These are phyloP conservation scores for Lacerta agilis DNA, from an alignment of 2,797 vertebrate genomes.

Conservation along the genomic window DNA sequence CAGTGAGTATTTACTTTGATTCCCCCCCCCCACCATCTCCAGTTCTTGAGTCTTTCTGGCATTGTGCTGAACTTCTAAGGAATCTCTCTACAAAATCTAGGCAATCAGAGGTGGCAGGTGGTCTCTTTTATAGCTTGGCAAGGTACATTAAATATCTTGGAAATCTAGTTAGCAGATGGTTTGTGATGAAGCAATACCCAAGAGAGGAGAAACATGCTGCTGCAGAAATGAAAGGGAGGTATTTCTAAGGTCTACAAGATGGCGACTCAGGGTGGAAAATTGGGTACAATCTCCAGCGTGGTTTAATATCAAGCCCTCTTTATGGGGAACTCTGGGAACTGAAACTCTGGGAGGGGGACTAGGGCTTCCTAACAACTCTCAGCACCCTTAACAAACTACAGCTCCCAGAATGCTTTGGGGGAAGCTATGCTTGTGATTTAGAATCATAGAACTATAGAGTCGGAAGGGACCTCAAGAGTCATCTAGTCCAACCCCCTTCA, in stretches of 20 bases:
- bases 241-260: background rate
- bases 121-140: constrained; percentile 16
- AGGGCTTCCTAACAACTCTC: no score
- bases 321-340: no score
- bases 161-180: background rate
- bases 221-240: background rate
- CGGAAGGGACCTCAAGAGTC: no score
- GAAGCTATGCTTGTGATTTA: no score
- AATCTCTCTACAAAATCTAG: background rate
- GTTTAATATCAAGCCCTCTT: no score
- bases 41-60: constrained; percentile 3
- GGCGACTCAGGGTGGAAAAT: no score
- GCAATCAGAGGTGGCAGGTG: constrained; percentile 10
- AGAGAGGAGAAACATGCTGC: background rate
- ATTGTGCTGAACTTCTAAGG: background rate
- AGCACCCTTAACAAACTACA: no score
- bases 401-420: no score
- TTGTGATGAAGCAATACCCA: background rate
- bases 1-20: background rate
- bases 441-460: no score
- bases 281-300: no score
- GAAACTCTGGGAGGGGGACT: no score
- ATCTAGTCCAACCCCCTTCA: no score
- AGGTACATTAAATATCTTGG: background rate
- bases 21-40: background rate